Conservation (phyloP, 23 tunicate species). For the Clavelina lepadiformis region DNA sequence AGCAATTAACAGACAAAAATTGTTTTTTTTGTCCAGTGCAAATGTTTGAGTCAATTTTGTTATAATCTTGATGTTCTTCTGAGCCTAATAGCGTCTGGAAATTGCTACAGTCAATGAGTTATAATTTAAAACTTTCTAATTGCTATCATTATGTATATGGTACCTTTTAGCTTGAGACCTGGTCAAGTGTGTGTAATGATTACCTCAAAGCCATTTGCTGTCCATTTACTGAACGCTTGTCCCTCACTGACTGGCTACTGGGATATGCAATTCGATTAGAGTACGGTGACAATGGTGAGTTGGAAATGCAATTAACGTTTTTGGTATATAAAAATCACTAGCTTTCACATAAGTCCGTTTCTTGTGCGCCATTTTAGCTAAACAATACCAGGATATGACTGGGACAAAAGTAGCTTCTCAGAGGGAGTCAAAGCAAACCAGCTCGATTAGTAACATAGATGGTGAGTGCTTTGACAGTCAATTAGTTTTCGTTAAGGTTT, state of each 20-base stretch:
- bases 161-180: slow-evolving; percentile 39
- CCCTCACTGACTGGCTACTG: slow-evolving; percentile 66
- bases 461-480: slow-evolving; percentile 14
- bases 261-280: slow-evolving; percentile 72
- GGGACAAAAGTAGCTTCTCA: slow-evolving; percentile 16
- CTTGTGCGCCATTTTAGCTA: slow-evolving; percentile 3
- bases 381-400: slow-evolving; percentile 15
- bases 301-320: background rate
- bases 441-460: slow-evolving; percentile 13
- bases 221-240: slow-evolving; percentile 41
- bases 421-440: background rate
- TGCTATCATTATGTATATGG: no score
- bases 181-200: slow-evolving; percentile 35
- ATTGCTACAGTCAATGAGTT: no score
- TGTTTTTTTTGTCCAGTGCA: no score
- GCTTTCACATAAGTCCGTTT: background rate
- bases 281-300: slow-evolving; percentile 66
- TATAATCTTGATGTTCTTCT: no score
- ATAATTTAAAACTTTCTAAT: no score
- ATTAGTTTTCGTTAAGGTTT: no score
- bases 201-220: slow-evolving; percentile 64
- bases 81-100: no score
- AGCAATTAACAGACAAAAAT: no score
- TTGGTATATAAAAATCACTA: background rate
- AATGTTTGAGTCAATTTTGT: no score